Base-by-base conservation (phyloP, 2,888 invertebrate genomes). In the Synergus laeviventris region DNA sequence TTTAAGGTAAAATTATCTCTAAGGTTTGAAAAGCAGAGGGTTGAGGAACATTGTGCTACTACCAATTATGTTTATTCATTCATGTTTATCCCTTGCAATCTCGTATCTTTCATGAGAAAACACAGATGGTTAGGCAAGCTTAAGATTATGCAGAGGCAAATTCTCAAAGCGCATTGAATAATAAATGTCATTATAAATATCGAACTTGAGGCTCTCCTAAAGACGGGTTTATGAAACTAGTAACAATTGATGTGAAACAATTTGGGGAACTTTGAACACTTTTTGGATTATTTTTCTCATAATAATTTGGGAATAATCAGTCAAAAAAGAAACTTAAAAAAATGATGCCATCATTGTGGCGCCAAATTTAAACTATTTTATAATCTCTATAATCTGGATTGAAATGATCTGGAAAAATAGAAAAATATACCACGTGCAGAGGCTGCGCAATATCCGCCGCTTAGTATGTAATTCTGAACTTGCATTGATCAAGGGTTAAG, bases 401-500 rank as follows among this genome's bases (percentile, higher is more conserved):
- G 7, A 2, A 14, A 16, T 66, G 14, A 21, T 66, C 21, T 24
- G 14, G 45, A 45, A 24, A 66, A 66, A 16, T 45, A 24, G 8
- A 42, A 66, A 61, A 66, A 66, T 66, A 14, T 24, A 66, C 16
- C 66, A 66, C 66, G 66, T 66, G 45, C 42, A 42, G 12, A 14
- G 42, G 8, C 66, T 66, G 45, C 45, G 66, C 45, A 66, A 21
- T 66, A 62, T 54, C 49, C 64, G 64, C 14, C 54, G 54, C 64
- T 56, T 64, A 64, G 64, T 75, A 31, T 31, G 31, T 31, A 84
- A 86, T 86, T 85, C 83, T 83, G 82, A 82, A 84, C 86, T 87
- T 86, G 84, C 85, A 84, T 86, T 84, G 87, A 86, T 86, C 85
- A 81, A 74, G 83, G 86, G 86, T 87, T 79, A 87, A 87, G 82